Evolutionary conservation across 2,797 vertebrate genomes (phyloP), one percentile per base, ranked within the genome.

Genomic region (Brotula barbata): DNA sequence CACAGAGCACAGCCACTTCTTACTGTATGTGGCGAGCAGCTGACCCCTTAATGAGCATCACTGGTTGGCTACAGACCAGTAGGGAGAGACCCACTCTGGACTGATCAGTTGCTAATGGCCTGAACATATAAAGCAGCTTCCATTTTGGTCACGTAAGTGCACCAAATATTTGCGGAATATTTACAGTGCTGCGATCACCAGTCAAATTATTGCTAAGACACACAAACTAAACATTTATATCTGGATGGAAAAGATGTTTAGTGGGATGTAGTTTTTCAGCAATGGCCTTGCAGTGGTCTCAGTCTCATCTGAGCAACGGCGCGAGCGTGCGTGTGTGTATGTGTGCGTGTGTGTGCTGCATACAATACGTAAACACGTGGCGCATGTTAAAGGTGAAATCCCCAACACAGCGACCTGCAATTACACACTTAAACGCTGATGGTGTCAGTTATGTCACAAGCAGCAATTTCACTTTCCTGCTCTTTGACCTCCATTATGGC

Each of bases 1-100:
- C 73, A 80, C 62, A 55, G 67, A 68, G 2, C 19, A 13, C 12
- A 56, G 56, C 7, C 39, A 49, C 42, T 63, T 37, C 34, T 61
- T 33, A 19, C 54, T 41, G 55, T 43, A 66, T 53, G 20, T 22
- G 42, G 33, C 19, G 63, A 65, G n/a, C 71, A 58, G 22, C n/a
- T 67, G n/a, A 64, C 58, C 60, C 42, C 21, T 13, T 43, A 54
- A 66, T 63, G 46, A 66, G n/a, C 11, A 2, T 19, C n/a, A 40
- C 15, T 20, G 19, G 17, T 16, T 58, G 66, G 61, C 61, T 61
- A 20, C n/a, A 40, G 23, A 37, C 48, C 69, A 71, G 16, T 1
- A n/a, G 50, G 58, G 45, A 67, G 63, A 63, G 23, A 52, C 58
- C 47, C 48, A 21, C 42, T 51, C 14, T 23, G n/a, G 15, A 28